Base-by-base conservation (phyloP, 2,888 invertebrate genomes). In the Podotricha telesiphe region DNA sequence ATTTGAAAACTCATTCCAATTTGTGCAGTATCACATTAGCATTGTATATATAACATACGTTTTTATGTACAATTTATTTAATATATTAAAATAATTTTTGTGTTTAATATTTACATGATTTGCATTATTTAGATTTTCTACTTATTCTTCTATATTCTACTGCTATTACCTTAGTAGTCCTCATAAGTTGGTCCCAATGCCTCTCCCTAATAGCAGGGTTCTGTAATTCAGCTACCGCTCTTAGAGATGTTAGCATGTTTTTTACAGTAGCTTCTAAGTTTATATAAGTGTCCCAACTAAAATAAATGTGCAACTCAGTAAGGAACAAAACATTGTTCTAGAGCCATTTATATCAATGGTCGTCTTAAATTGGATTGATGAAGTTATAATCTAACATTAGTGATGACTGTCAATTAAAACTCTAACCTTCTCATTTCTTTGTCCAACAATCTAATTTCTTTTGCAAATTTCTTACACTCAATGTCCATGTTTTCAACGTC, bases 401-500 rank as follows among this genome's bases (percentile, higher is more conserved):
- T n/a, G n/a, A 28, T 28, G 3, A 28, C 28, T 28, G 28, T 28
- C 28, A 28, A 6, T 6, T 28, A 28, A 17, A 19, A 28, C 42
- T 34, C n/a, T 71, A 76, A 90, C 76, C 95, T 94, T 78, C 98
- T 94, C 97, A 99, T 98, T 92, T 99, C 99, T 84, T 99, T 99
- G 83, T 99, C 99, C 78, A 99, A 86, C 65, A 97, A 94, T 81
- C 97, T 94, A 68, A 98, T 97, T 86, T 98, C 98, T 89, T 99
- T 99, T 1, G 98, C 97, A 87, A 99, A 99, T 84, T 98, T 98
- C 86, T 99, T 99, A 87, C 99, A 99, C 87, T 99, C 99, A 77
- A 99, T 97, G 82, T 99, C 99, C 98, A 99, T 99, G 81, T 98
- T 98, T 89, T 99, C 99, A 50, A 99, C 98, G 82, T 99, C 98